These are phyloP conservation scores for Mamestra brassicae DNA, from an alignment of 2,888 invertebrate genomes.

Conservation along the genomic window DNA sequence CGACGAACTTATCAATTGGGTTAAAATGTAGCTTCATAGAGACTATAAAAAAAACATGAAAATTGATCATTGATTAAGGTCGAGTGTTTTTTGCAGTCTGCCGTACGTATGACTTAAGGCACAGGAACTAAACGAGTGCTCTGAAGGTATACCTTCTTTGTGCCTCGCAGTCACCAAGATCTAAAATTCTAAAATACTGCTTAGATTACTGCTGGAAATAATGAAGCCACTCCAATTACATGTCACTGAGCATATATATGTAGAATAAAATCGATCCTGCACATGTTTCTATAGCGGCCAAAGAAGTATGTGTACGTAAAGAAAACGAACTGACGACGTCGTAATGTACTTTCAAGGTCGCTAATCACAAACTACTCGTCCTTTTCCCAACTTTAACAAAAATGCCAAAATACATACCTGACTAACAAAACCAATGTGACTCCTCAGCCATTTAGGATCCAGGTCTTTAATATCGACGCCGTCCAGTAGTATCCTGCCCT, in stretches of 20 bases:
- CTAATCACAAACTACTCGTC: background rate
- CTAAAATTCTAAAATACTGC: background rate
- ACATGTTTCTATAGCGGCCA: background rate
- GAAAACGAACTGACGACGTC: background rate
- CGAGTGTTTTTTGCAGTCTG: background rate
- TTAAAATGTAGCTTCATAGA: background rate
- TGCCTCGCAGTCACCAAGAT: too few species aligned
- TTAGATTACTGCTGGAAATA: background rate
- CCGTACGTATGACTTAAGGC: background rate
- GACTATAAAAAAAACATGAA: background rate
- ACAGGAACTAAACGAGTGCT: background rate
- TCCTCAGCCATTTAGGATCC: constrained; percentile 96
- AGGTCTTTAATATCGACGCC: constrained; percentile 94
- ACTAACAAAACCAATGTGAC: constrained; percentile 96
- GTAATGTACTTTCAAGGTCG: background rate
- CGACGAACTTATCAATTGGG: background rate
- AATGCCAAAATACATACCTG: constrained; percentile 90
- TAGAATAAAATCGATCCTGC: background rate
- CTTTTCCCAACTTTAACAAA: background rate
- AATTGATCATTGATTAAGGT: background rate
- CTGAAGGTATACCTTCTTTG: background rate
- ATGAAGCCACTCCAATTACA: background rate
- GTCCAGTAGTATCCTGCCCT: constrained; percentile 94
- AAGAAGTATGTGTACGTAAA: background rate
- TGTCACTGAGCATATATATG: background rate